Percentiles rank a stretch among this genome's conserved stretches.
Evolutionary conservation across 2,113 vertebrate genomes (phyloP).

Genomic region (Oryzias melastigma): DNA sequence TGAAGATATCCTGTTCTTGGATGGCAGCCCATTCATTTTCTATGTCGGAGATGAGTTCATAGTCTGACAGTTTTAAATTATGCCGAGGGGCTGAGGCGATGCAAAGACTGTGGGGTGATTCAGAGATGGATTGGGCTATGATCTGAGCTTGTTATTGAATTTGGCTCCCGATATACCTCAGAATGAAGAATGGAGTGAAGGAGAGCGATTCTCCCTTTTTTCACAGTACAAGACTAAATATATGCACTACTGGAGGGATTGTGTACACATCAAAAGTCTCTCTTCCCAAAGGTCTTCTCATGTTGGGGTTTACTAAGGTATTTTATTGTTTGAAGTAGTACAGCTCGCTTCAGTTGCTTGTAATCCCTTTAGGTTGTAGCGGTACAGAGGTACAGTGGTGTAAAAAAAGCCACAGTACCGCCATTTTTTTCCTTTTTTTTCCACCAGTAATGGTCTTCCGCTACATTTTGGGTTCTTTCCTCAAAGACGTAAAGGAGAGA

Average conservation of each 20-base stretch:
- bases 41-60: constrained; percentile 61
- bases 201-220: constrained; percentile 53
- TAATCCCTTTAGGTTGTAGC: constrained; percentile 64
- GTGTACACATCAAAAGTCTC: constrained; percentile 70
- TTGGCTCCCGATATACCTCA: constrained; percentile 61
- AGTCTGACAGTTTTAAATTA: constrained; percentile 68
- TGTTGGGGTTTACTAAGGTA: constrained; percentile 72
- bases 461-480: constrained; percentile 16
- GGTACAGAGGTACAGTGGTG: constrained; percentile 32
- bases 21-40: constrained; percentile 64
- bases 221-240: constrained; percentile 58
- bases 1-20: constrained; percentile 55
- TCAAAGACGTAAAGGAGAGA: constrained; percentile 25
- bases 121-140: constrained; percentile 60
- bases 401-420: constrained; percentile 48
- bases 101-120: constrained; percentile 68
- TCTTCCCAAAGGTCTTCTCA: constrained; percentile 64
- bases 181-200: constrained; percentile 54
- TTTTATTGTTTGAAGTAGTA: constrained; percentile 73
- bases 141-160: constrained; percentile 70
- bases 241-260: constrained; percentile 68
- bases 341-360: constrained; percentile 67
- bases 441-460: constrained; percentile 3
- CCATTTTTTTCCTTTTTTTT: constrained; percentile 29
- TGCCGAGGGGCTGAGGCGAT: constrained; percentile 58